Conservation (phyloP, 2,888 invertebrate genomes). For the Spisula subtruncata region DNA sequence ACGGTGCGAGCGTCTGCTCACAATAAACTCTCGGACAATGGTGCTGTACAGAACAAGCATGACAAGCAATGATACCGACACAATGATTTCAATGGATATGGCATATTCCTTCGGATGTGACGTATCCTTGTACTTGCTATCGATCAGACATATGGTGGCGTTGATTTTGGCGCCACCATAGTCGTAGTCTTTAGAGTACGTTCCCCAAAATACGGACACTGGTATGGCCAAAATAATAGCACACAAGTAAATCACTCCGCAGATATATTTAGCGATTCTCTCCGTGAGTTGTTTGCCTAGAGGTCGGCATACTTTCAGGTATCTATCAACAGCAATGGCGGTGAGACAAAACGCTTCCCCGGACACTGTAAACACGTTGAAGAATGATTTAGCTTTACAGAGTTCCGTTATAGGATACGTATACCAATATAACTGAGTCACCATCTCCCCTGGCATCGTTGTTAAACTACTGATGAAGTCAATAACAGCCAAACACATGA, state of each 20-base stretch:
- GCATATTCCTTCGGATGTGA: conserved; percentile 47
- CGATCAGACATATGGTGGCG: conserved; percentile 63
- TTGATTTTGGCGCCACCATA: conserved; percentile 35
- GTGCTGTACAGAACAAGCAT: conserved; percentile 60
- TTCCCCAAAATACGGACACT: conserved; percentile 62
- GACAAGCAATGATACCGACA: conserved; percentile 42
- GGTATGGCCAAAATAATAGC: conserved; percentile 58
- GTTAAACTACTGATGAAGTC: conserved; percentile 63
- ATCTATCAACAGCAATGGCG: conserved; percentile 78
- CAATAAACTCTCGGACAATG: conserved; percentile 43
- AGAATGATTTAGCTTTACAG: conserved; percentile 69
- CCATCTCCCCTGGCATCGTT: conserved; percentile 64
- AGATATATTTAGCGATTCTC: conserved; percentile 35
- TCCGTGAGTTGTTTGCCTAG: conserved; percentile 62
- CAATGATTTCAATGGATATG: conserved; percentile 30
- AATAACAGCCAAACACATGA: conserved; percentile 59
- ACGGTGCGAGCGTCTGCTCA: not conserved
- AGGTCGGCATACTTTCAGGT: conserved; percentile 79
- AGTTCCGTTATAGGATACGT: conserved; percentile 49
- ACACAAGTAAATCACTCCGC: conserved; percentile 42
- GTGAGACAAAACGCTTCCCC: conserved; percentile 75
- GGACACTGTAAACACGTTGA: conserved; percentile 68
- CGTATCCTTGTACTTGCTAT: conserved; percentile 38
- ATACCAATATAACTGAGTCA: conserved; percentile 65
- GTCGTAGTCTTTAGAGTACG: conserved; percentile 20